Conservation (phyloP, 2,888 invertebrate genomes). For the Chirona hameri region DNA sequence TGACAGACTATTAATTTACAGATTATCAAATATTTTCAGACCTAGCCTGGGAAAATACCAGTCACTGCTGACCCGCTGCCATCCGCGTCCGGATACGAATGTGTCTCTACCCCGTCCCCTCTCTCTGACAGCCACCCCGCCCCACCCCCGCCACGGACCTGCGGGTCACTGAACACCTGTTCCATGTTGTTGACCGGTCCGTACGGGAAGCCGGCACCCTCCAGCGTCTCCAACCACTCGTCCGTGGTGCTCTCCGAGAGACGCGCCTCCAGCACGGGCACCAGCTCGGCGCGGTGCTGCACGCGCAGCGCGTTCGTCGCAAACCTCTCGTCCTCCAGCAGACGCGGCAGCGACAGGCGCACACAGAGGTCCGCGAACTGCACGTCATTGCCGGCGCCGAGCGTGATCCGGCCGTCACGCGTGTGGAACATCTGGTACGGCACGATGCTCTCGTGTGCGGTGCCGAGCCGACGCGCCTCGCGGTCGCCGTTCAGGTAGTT, state of each 20-base stretch:
- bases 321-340: constrained; percentile 63
- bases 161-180: constrained; percentile 83
- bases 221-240: constrained; percentile 71
- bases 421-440: constrained; percentile 67
- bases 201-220: constrained; percentile 73
- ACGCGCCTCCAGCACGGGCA: constrained; percentile 59
- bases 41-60: no score
- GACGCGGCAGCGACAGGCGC: constrained; percentile 57
- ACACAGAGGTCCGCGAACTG: constrained; percentile 73
- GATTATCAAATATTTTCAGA: no score
- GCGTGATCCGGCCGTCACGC: constrained; percentile 60
- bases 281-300: constrained; percentile 64
- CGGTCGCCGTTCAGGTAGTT: constrained; percentile 82
- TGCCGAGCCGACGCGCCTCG: constrained; percentile 80
- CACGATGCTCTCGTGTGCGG: constrained; percentile 88
- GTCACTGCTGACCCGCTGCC: no score
- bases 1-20: no score
- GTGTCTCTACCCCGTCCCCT: no score
- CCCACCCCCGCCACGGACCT: constrained; percentile 57
- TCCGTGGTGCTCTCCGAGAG: constrained; percentile 63
- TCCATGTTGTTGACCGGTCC: constrained; percentile 84
- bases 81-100: no score
- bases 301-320: constrained; percentile 71
- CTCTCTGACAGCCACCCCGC: no score
- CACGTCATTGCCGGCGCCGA: constrained; percentile 70